Percentiles rank a stretch among this genome's conserved stretches.
Evolutionary conservation across 2,888 invertebrate genomes (phyloP).

Genomic region (Drosophila subsilvestris): DNA sequence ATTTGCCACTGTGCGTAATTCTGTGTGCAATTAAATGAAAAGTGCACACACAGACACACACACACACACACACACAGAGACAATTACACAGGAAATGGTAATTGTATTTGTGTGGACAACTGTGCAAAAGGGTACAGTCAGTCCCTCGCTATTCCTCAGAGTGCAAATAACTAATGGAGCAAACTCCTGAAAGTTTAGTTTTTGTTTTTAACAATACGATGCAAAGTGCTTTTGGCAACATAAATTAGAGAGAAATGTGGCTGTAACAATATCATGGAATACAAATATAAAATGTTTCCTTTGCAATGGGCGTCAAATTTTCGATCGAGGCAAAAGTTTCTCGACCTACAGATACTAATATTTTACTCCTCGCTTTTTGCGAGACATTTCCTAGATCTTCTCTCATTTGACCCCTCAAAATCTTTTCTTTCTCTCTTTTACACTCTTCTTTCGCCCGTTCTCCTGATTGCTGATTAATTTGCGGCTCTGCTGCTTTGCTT

Average conservation of each 20-base stretch:
- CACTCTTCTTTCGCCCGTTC: background rate
- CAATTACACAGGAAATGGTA: constrained; percentile 60
- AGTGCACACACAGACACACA: constrained; percentile 54
- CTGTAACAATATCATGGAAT: too few species aligned
- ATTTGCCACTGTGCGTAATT: constrained; percentile 29
- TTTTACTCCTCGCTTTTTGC: too few species aligned
- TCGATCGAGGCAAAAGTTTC: too few species aligned
- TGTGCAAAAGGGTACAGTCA: background rate
- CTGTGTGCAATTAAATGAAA: constrained; percentile 78
- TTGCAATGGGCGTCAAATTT: too few species aligned
- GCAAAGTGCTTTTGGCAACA: too few species aligned
- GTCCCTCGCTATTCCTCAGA: background rate
- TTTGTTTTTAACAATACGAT: background rate
- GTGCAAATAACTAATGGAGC: background rate
- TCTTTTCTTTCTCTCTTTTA: too few species aligned
- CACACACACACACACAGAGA: constrained; percentile 41
- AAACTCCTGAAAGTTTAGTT: background rate
- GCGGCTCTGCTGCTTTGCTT: background rate
- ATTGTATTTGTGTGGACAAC: constrained; percentile 62
- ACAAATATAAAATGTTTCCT: too few species aligned
- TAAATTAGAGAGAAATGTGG: too few species aligned
- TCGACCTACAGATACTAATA: too few species aligned
- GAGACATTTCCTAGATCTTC: too few species aligned
- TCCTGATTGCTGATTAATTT: background rate
- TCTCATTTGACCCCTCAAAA: too few species aligned